These are phyloP conservation scores for Ictalurus punctatus DNA, from an alignment of 2,113 vertebrate genomes.

Conservation along the genomic window DNA sequence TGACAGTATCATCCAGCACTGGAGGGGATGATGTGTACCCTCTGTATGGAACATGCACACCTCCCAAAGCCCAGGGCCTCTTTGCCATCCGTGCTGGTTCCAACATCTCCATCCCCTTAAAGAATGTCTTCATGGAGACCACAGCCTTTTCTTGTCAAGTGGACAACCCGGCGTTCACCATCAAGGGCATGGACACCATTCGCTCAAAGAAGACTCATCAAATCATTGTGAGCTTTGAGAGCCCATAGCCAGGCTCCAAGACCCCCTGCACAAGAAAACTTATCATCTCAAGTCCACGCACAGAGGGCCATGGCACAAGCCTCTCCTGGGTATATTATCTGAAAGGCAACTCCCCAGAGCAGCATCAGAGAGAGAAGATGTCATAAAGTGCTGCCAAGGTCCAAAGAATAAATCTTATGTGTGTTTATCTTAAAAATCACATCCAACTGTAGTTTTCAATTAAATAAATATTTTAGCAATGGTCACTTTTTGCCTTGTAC, in stretches of 20 bases:
- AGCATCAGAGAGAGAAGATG: conserved; percentile 48
- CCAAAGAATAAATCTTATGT: neutral
- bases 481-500: neutral
- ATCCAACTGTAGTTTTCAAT: neutral
- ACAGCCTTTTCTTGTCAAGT: conserved; percentile 72
- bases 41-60: conserved; percentile 72
- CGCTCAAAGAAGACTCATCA: conserved; percentile 72
- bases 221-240: conserved; percentile 73
- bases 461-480: neutral
- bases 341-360: conserved; percentile 67
- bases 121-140: conserved; percentile 79
- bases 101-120: conserved; percentile 80
- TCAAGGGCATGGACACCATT: conserved; percentile 68
- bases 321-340: conserved; percentile 83
- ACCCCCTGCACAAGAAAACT: conserved; percentile 72
- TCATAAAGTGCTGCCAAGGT: conserved; percentile 1
- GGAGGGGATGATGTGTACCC: conserved; percentile 80
- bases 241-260: conserved; percentile 49
- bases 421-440: neutral
- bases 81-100: conserved; percentile 69
- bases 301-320: conserved; percentile 55
- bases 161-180: conserved; percentile 75
- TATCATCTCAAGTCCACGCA: conserved; percentile 69
- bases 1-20: conserved; percentile 68
- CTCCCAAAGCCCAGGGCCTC: conserved; percentile 82